Percentiles rank a stretch among this genome's conserved stretches.
Evolutionary conservation across 2,113 vertebrate species (phyloP).

Genomic region (Candoia aspera): DNA sequence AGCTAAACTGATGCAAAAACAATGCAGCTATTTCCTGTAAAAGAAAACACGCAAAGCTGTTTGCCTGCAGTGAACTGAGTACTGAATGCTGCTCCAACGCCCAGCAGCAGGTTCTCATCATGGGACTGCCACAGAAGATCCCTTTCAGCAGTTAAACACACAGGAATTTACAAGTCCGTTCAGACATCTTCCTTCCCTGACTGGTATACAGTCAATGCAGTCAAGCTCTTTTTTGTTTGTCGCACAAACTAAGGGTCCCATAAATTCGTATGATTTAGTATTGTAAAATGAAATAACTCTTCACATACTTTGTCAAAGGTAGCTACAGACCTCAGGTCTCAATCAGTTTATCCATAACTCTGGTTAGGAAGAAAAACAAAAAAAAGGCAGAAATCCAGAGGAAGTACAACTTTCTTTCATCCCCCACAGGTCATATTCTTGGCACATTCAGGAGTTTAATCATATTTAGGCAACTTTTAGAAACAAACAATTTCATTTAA

Average conservation of each 20-base stretch:
- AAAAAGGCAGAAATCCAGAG: neutral
- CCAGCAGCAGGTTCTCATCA: neutral
- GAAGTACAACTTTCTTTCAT: neutral
- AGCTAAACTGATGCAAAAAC: constrained; percentile 32
- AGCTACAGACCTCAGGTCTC: neutral
- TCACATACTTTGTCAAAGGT: neutral
- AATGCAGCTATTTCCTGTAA: constrained; percentile 51
- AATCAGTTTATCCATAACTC: neutral
- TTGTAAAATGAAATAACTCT: neutral
- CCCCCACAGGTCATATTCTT: neutral
- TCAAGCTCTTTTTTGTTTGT: neutral
- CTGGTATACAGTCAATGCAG: neutral
- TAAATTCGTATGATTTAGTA: neutral
- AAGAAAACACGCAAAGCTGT: constrained; percentile 35
- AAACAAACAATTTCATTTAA: constrained; percentile 25
- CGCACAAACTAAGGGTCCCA: neutral
- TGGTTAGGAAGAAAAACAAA: constrained; percentile 16
- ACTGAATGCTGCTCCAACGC: constrained; percentile 2
- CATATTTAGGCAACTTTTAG: neutral
- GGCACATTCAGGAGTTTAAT: neutral
- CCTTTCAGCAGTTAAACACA: neutral
- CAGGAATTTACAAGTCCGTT: neutral
- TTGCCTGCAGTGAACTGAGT: neutral
- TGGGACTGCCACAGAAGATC: neutral
- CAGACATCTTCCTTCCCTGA: neutral